phyloP scores from a whole-genome alignment of 2,797 vertebrate species.

The Cacajao melanocephalus region DNA sequence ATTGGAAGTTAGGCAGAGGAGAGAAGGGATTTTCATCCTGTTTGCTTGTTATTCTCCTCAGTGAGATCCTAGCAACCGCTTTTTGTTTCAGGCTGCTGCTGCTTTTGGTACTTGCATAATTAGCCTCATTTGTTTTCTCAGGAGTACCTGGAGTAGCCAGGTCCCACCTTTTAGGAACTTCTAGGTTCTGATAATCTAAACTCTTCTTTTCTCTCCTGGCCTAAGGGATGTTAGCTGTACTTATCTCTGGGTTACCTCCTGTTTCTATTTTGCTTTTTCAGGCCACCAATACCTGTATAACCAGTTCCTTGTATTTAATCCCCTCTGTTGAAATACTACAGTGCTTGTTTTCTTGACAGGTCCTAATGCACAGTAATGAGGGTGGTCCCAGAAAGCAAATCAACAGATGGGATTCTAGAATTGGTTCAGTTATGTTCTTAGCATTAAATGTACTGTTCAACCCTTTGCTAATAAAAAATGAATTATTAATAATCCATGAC shows the following conservation, averaged over 20 bases:
- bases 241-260: not conserved
- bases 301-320: conserved; percentile 16
- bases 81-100: not conserved
- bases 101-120: not conserved
- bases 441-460: conserved; percentile 14
- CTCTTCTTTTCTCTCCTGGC: not conserved
- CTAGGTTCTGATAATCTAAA: not conserved
- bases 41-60: not conserved
- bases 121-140: not conserved
- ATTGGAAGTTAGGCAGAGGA: not conserved
- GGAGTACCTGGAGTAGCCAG: not conserved
- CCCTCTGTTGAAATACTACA: not conserved
- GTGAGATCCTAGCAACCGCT: not conserved
- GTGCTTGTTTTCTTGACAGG: not conserved
- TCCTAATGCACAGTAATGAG: not conserved
- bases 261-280: not conserved
- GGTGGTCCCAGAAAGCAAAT: not conserved
- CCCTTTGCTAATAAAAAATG: not conserved
- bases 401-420: not conserved
- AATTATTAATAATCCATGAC: not conserved
- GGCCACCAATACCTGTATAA: not conserved
- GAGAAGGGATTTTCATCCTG: not conserved
- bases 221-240: not conserved
- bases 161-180: not conserved
- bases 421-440: not conserved